Evolutionary conservation across 2,888 invertebrate species (phyloP).

Genomic region (Calliopum simillimum): DNA sequence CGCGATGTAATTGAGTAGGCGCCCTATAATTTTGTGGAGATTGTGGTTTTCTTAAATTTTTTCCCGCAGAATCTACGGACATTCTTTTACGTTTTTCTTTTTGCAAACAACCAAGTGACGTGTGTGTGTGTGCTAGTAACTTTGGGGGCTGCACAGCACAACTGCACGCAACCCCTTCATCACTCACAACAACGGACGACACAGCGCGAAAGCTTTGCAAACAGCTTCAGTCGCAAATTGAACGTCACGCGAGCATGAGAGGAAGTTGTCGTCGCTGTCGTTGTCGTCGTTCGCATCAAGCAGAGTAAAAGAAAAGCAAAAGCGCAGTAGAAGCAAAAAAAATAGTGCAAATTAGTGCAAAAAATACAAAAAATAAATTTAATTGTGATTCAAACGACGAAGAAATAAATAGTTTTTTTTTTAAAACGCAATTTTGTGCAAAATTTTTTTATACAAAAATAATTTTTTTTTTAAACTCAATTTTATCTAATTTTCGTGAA

Average conservation of each 20-base stretch:
- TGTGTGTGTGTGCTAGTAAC: background rate
- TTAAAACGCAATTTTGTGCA: background rate
- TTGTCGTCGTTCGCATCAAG: background rate
- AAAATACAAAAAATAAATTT: constrained; percentile 1
- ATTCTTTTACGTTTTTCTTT: background rate
- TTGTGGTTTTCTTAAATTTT: background rate
- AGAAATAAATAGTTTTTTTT: constrained; percentile 22
- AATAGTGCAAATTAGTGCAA: background rate
- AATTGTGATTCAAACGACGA: constrained; percentile 1
- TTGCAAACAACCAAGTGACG: background rate
- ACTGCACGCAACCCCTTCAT: constrained; percentile 26
- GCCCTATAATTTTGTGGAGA: no score
- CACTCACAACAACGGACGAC: no score
- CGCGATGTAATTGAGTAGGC: no score
- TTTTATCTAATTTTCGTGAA: no score
- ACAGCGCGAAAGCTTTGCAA: constrained; percentile 24
- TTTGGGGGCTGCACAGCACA: no score
- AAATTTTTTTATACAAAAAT: constrained; percentile 12
- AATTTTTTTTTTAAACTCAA: constrained; percentile 6
- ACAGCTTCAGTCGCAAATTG: constrained; percentile 23
- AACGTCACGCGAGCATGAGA: constrained; percentile 21
- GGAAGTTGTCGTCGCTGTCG: background rate
- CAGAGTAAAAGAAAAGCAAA: background rate
- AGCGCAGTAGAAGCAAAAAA: constrained; percentile 5
- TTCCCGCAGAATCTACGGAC: background rate